These are phyloP conservation scores for Gymnocephalus cernua DNA, from an alignment of 2,113 vertebrate species.

Conservation along the genomic window DNA sequence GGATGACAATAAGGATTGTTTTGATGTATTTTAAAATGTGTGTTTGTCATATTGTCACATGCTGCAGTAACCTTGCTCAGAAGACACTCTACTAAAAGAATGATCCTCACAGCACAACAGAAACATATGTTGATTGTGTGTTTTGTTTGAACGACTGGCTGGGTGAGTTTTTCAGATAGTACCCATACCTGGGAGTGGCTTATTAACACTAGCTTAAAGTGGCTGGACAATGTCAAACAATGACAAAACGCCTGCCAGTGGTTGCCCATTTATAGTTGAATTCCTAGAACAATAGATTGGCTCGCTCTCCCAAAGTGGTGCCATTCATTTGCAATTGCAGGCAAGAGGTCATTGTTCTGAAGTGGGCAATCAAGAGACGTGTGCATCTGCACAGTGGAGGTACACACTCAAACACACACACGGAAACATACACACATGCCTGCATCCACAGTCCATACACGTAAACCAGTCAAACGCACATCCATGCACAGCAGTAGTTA, in stretches of 20 bases:
- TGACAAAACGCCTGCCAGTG: slow-evolving; percentile 62
- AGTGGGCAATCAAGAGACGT: slow-evolving; percentile 69
- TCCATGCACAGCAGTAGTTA: slow-evolving; percentile 50
- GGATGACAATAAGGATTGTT: slow-evolving; percentile 49
- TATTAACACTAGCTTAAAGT: slow-evolving; percentile 71
- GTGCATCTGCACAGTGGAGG: slow-evolving; percentile 53
- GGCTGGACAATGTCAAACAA: slow-evolving; percentile 76
- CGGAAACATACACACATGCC: slow-evolving; percentile 2
- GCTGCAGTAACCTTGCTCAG: slow-evolving; percentile 35
- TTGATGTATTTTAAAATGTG: slow-evolving; percentile 58
- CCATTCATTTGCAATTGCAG: slow-evolving; percentile 72
- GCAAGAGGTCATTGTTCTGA: slow-evolving; percentile 65
- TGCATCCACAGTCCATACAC: slow-evolving; percentile 36
- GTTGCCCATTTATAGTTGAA: slow-evolving; percentile 65
- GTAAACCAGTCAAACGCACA: slow-evolving; percentile 18
- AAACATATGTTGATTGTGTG: slow-evolving; percentile 68
- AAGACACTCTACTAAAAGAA: slow-evolving; percentile 36
- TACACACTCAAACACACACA: not conserved
- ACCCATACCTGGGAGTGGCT: slow-evolving; percentile 72
- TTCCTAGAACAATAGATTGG: slow-evolving; percentile 67
- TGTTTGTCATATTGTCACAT: slow-evolving; percentile 46
- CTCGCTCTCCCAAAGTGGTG: slow-evolving; percentile 51
- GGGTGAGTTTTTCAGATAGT: slow-evolving; percentile 59
- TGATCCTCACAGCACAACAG: slow-evolving; percentile 28
- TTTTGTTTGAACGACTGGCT: slow-evolving; percentile 66